Base-by-base conservation (phyloP, 2,113 vertebrate genomes). In the Leucosticte australis region DNA sequence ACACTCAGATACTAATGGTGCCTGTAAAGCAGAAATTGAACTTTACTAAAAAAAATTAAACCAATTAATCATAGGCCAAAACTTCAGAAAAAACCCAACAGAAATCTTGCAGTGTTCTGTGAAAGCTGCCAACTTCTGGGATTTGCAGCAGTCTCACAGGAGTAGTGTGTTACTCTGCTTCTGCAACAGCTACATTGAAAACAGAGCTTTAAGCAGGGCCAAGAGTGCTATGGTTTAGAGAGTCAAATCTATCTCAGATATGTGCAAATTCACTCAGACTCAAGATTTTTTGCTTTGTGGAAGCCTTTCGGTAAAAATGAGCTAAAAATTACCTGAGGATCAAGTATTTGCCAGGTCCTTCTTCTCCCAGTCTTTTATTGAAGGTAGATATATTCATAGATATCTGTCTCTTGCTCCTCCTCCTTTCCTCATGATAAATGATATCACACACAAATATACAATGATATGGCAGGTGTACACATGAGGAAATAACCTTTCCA, bases 1-100 rank as follows among this genome's bases (percentile, higher is more conserved):
- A 89, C 76, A 71, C 83, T 86, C 83, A 87, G 90, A 96, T 89
- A 90, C 86, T 95, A 95, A 96, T 82, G 81, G 86, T 94, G 80
- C 86, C 87, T 90, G 76, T 92, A 96, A 96, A 93, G 65, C 68
- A 95, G 75, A 93, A 95, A 96, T 64, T 87, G 80, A 95, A 94
- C 88, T 89, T 94, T 95, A 69, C 69, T 57, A 82, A 89, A 78
- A 65, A 94, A 92, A 94, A 96, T 95, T 96, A 96, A 97, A 94
- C 42, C 82, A 93, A 95, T 92, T 92, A 93, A 95, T 96, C 68
- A 93, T 87, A 90, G 80, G 46, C 76, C 62, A 79, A 81, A 95
- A 89, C 63, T 86, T 91, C 26, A 69, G 39, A 24, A 60, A 82
- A 75, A 60, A 21, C 2, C 2, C 21, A 16, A 31, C 37, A 82